phyloP scores from a whole-genome alignment of 2,113 vertebrate species.

The Sclerurus mexicanus region DNA sequence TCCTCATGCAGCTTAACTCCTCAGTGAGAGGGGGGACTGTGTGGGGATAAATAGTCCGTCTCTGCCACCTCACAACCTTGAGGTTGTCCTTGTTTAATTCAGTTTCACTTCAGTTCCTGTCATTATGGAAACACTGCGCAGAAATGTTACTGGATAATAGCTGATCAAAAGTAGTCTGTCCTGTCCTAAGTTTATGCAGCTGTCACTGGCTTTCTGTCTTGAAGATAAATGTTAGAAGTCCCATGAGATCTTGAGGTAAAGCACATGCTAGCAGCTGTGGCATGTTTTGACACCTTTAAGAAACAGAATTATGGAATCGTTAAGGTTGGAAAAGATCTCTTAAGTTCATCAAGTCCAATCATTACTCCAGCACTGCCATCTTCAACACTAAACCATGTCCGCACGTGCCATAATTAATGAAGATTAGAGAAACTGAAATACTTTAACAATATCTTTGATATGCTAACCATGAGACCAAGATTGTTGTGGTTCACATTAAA shows the following conservation, averaged over 20 bases:
- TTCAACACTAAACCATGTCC: neutral
- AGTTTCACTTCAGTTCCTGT: neutral
- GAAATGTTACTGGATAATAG: neutral
- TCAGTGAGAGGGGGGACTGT: neutral
- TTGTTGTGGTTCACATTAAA: neutral
- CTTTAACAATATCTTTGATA: neutral
- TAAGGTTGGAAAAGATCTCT: neutral
- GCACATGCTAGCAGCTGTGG: neutral
- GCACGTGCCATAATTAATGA: neutral
- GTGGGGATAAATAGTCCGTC: neutral
- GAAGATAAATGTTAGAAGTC: neutral
- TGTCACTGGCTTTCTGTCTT: neutral
- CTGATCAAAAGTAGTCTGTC: neutral
- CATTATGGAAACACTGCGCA: neutral
- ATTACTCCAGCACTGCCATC: neutral
- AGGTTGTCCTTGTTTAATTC: neutral
- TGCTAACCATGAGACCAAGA: neutral
- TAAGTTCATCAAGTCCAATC: neutral
- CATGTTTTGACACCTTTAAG: neutral
- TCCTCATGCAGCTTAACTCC: neutral
- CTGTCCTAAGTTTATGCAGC: neutral
- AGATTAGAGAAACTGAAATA: neutral
- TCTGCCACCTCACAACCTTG: neutral
- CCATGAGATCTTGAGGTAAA: neutral
- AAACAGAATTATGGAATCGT: neutral